A percentile compares a stretch with the other conserved stretches of the same genome.
Conservation (phyloP, 2,797 vertebrate genomes). For the Macrochelys suwanniensis region DNA sequence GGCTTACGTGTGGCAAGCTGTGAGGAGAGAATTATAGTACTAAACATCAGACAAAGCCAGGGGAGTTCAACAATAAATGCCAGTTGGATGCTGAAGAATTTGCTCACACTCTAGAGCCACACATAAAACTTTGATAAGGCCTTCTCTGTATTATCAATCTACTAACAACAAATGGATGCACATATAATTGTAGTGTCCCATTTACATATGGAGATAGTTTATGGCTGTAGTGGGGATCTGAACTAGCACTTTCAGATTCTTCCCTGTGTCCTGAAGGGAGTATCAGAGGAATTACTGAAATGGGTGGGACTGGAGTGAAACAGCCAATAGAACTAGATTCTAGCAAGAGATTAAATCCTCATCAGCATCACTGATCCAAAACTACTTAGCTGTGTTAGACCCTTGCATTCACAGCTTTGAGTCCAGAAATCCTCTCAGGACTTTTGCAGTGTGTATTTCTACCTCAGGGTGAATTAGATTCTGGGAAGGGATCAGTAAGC, state of each 20-base stretch:
- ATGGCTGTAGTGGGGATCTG: background rate
- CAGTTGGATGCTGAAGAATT: background rate
- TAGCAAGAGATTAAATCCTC: background rate
- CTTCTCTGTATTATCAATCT: background rate
- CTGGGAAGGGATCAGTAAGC: no score
- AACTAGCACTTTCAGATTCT: background rate
- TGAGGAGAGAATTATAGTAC: background rate
- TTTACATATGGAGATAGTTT: background rate
- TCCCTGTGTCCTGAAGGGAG: fast-evolving
- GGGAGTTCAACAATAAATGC: background rate
- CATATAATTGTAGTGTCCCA: background rate
- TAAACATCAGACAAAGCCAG: background rate
- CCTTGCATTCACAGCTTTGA: no score
- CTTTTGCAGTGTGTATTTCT: no score
- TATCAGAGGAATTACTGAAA: background rate
- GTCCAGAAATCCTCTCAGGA: no score
- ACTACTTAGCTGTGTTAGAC: no score
- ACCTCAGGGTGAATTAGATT: no score
- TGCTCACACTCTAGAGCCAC: background rate
- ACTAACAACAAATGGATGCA: background rate
- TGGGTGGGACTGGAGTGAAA: background rate
- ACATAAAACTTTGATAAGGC: background rate
- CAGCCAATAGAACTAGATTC: background rate
- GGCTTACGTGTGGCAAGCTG: background rate
- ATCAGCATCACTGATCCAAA: background rate